Evolutionary conservation across 30 jellyfish, hydroid and myxozoan genomes (phyloP).

Genomic region (Pseudorhiza aurosa): DNA sequence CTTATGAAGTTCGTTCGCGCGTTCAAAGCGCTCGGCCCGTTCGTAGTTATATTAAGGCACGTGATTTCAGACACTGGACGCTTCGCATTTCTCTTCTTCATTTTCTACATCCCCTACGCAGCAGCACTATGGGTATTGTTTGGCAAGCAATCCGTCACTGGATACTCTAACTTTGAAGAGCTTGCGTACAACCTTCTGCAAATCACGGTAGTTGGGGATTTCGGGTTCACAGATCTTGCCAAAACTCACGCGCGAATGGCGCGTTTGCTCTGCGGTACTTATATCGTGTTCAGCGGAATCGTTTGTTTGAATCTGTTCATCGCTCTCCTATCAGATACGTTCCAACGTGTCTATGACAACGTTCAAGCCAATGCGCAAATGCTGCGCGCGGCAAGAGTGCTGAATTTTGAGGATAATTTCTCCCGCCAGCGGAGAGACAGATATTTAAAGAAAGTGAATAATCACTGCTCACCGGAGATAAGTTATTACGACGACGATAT

Average conservation of each 20-base stretch:
- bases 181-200: constrained; percentile 83
- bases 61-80: constrained; percentile 82
- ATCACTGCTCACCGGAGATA: constrained; percentile 86
- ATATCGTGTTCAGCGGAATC: constrained; percentile 83
- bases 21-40: constrained; percentile 88
- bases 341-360: constrained; percentile 98
- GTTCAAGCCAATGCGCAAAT: constrained; percentile 93
- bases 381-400: constrained; percentile 90
- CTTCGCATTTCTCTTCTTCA: constrained; percentile 63
- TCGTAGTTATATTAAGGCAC: constrained; percentile 87
- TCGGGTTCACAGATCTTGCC: constrained; percentile 62
- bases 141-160: constrained; percentile 72
- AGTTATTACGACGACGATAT: constrained; percentile 88
- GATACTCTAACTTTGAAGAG: constrained; percentile 69
- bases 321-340: constrained; percentile 95
- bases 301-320: constrained; percentile 90
- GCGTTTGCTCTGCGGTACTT: constrained; percentile 84
- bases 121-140: constrained; percentile 95
- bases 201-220: constrained; percentile 88
- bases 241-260: constrained; percentile 69
- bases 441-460: constrained; percentile 35
- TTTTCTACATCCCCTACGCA: constrained; percentile 87
- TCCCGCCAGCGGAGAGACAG: constrained; percentile 48
- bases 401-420: constrained; percentile 62
- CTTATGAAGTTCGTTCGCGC: constrained; percentile 93